Conservation (phyloP, 2,888 invertebrate species). For the Heliconius aoede region DNA sequence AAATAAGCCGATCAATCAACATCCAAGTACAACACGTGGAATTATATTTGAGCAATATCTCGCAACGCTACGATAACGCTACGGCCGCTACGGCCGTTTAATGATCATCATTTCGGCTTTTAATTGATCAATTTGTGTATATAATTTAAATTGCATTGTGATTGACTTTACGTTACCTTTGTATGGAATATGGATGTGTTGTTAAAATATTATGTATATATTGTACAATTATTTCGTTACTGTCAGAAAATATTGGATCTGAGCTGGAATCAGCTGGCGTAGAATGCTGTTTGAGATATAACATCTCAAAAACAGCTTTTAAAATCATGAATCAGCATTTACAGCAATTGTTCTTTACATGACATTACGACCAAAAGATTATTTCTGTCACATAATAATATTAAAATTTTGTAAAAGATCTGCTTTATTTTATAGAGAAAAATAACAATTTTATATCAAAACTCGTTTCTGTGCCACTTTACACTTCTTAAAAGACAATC, state of each 20-base stretch:
- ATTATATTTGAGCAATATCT: constrained; percentile 45
- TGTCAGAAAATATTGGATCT: no score
- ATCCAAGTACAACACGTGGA: constrained; percentile 44
- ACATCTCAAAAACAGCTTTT: no score
- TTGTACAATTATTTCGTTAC: no score
- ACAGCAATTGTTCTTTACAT: no score
- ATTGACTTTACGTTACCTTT: not conserved
- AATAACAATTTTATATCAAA: constrained; percentile 4
- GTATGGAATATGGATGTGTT: not conserved
- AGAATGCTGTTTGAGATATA: no score
- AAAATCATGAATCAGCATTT: no score
- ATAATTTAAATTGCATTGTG: constrained; percentile 23
- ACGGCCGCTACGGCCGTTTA: constrained; percentile 34
- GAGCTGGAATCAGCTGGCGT: no score
- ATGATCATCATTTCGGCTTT: constrained; percentile 39
- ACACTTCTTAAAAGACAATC: constrained; percentile 22
- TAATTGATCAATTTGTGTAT: constrained; percentile 42
- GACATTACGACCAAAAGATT: not conserved
- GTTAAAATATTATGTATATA: not conserved
- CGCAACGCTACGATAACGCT: constrained; percentile 43
- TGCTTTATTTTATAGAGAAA: not conserved
- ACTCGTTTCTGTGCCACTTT: constrained; percentile 4
- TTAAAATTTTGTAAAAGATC: not conserved
- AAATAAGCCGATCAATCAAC: constrained; percentile 42
- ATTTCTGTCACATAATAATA: not conserved